These are phyloP conservation scores for Rousettus madagascariensis DNA, from an alignment of 2,797 vertebrate species.

Conservation along the genomic window DNA sequence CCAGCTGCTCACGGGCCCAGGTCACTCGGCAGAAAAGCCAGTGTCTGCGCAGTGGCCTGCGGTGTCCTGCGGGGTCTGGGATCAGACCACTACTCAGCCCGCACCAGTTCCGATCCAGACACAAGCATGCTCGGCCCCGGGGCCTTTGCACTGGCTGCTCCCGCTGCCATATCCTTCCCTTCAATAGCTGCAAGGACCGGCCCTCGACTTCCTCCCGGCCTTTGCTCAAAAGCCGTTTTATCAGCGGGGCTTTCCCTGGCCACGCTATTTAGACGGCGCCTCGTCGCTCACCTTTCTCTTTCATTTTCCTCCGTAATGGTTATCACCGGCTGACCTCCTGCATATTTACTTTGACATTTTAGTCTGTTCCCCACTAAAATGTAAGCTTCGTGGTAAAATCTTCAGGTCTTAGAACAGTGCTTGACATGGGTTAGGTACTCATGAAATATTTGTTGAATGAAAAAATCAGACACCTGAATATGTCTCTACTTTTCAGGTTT, in stretches of 20 bases:
- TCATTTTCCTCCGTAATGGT: background rate
- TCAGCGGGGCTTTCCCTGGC: background rate
- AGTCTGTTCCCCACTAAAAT: background rate
- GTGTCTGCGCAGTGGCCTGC: background rate
- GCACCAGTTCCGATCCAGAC: background rate
- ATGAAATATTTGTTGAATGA: background rate
- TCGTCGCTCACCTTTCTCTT: background rate
- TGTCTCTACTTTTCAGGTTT: background rate
- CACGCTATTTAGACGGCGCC: background rate
- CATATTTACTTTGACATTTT: background rate
- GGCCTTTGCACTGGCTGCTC: background rate
- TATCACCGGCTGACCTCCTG: background rate
- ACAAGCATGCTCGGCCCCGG: background rate
- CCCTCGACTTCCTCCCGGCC: background rate
- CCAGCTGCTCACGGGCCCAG: background rate
- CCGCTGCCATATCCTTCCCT: background rate
- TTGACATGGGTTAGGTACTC: background rate
- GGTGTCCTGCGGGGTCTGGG: background rate
- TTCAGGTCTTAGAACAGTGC: background rate
- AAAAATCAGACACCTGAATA: background rate
- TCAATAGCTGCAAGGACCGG: background rate
- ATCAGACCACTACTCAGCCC: background rate
- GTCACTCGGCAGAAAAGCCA: background rate
- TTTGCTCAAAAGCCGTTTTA: background rate
- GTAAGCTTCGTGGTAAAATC: background rate